These are phyloP conservation scores for Tachina fera DNA, from an alignment of 2,888 invertebrate genomes.

Conservation along the genomic window DNA sequence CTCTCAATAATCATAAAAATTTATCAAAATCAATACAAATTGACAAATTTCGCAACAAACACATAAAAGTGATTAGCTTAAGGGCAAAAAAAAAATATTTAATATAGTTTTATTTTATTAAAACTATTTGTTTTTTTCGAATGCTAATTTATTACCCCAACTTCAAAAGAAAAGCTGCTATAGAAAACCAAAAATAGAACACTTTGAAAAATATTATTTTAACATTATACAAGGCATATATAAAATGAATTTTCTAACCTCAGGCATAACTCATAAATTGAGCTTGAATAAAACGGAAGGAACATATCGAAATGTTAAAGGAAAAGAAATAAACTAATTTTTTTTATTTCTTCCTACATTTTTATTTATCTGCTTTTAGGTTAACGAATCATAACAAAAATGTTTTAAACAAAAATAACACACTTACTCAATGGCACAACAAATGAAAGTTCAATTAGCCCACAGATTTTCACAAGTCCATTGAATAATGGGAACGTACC, in stretches of 20 bases:
- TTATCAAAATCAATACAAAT: conserved; percentile 55
- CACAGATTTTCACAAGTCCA: not conserved
- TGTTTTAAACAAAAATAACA: not conserved
- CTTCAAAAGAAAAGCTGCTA: not conserved
- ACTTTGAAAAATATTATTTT: conserved; percentile 30
- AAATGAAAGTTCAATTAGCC: not conserved
- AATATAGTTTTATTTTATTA: not conserved
- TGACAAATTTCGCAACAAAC: no score
- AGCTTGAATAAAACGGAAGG: conserved; percentile 36
- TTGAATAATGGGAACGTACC: not conserved
- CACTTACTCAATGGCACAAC: not conserved
- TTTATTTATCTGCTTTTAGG: not conserved
- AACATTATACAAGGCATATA: conserved; percentile 32
- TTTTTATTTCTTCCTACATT: not conserved
- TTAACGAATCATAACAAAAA: conserved; percentile 5
- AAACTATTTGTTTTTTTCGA: not conserved
- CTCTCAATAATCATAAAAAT: conserved; percentile 38
- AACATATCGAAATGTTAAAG: conserved; percentile 54
- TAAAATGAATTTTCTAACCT: conserved; percentile 46
- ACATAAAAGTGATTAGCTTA: not conserved
- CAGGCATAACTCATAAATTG: conserved; percentile 42
- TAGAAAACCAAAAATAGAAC: not conserved
- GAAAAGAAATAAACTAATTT: not conserved
- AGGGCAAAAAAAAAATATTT: not conserved
- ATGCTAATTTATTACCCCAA: conserved; percentile 12